Percentiles rank a stretch among this genome's conserved stretches.
Evolutionary conservation across 2,797 vertebrate species (phyloP).

Genomic region (Pampus argenteus): DNA sequence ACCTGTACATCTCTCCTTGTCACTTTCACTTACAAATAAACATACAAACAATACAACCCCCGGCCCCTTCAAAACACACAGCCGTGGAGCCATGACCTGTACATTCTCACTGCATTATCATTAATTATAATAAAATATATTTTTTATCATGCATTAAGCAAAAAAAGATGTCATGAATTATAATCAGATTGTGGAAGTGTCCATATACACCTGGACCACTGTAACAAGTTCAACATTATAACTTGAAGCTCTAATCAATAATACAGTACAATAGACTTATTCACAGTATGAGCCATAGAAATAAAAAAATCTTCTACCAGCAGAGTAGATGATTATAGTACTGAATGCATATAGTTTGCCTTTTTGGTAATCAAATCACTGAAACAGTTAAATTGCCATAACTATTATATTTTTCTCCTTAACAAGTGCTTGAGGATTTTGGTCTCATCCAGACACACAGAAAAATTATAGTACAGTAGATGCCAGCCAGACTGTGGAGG

Average conservation of each 20-base stretch:
- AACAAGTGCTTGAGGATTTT: background rate
- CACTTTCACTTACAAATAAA: slow-evolving; percentile 3
- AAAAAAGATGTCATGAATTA: background rate
- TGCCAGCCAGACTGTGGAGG: slow-evolving; percentile 7
- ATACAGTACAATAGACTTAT: background rate
- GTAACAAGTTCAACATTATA: background rate
- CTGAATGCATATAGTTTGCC: background rate
- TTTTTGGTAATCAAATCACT: background rate
- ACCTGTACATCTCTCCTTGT: background rate
- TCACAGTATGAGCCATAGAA: background rate
- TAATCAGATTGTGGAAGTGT: no score
- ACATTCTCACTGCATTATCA: no score
- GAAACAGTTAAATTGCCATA: background rate
- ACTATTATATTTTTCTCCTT: background rate
- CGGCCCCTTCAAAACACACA: no score
- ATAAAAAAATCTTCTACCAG: background rate
- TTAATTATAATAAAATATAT: no score
- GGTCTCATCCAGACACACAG: background rate
- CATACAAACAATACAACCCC: slow-evolving; percentile 10
- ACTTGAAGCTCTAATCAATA: background rate
- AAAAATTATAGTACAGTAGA: slow-evolving; percentile 6
- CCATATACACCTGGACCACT: no score
- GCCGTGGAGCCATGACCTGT: background rate
- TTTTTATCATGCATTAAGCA: background rate
- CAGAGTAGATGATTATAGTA: no score